phyloP scores from a whole-genome alignment of 1,140 invertebrate genomes.

The Scaptomyza hsui region DNA sequence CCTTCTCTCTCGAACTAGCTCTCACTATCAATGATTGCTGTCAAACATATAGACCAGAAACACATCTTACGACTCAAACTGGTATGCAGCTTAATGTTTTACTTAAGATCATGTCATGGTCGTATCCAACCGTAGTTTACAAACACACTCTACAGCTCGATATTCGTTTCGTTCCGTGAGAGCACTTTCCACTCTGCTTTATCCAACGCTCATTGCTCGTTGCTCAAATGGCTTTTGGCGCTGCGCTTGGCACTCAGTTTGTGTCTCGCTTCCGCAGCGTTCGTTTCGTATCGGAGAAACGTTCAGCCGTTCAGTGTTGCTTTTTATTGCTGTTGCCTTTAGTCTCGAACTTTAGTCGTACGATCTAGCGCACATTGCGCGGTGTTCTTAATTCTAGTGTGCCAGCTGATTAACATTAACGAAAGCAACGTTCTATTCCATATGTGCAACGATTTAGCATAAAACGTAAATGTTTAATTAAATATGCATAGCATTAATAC shows the following conservation, averaged over 20 bases:
- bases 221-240: constrained; percentile 17
- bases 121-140: too few species aligned
- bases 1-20: background rate
- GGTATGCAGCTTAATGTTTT: background rate
- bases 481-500: constrained; percentile 5
- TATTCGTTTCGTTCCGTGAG: background rate
- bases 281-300: constrained; percentile 19
- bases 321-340: constrained; percentile 44
- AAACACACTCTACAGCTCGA: too few species aligned
- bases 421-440: constrained; percentile 38
- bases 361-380: constrained; percentile 61
- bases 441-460: constrained; percentile 69
- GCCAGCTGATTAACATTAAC: constrained; percentile 7
- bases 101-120: background rate
- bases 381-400: constrained; percentile 62
- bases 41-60: background rate
- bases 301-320: constrained; percentile 10
- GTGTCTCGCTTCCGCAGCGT: constrained; percentile 36
- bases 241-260: constrained; percentile 48
- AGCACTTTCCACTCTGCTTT: constrained; percentile 2
- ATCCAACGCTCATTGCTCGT: background rate
- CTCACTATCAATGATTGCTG: background rate
- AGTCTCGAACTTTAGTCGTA: constrained; percentile 69
- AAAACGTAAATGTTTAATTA: constrained; percentile 40
- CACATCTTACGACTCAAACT: background rate